phyloP scores from a whole-genome alignment of 1,140 invertebrate species.

The Pentalonia nigronervosa region DNA sequence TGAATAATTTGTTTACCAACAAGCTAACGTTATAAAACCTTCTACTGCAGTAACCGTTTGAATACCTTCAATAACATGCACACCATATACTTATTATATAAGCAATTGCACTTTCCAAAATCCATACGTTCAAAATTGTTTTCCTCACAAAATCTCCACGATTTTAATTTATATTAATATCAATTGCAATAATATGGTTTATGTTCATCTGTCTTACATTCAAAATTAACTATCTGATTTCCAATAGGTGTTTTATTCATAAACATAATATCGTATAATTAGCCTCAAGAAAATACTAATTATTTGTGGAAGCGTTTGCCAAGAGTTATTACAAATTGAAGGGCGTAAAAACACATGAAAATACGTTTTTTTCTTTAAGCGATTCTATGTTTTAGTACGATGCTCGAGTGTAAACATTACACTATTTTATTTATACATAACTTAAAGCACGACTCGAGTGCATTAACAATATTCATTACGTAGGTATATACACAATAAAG shows the following conservation, averaged over 20 bases:
- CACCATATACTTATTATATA: no score
- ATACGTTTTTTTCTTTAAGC: no score
- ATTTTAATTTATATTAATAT: no score
- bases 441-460: not conserved
- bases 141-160: not conserved
- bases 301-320: not conserved
- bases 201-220: not conserved
- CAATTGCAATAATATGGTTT: no score
- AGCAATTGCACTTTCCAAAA: not conserved
- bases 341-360: no score
- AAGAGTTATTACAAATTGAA: not conserved
- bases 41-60: not conserved
- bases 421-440: not conserved
- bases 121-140: not conserved
- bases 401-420: not conserved
- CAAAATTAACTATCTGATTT: not conserved
- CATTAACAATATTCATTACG: not conserved
- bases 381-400: no score
- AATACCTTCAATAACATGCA: not conserved
- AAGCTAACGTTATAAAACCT: not conserved
- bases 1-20: not conserved
- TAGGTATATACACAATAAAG: no score
- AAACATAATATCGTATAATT: not conserved
- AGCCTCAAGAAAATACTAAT: not conserved
- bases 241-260: not conserved